These are phyloP conservation scores for Limenitis arthemis DNA, from an alignment of 2,888 invertebrate genomes.

Conservation along the genomic window DNA sequence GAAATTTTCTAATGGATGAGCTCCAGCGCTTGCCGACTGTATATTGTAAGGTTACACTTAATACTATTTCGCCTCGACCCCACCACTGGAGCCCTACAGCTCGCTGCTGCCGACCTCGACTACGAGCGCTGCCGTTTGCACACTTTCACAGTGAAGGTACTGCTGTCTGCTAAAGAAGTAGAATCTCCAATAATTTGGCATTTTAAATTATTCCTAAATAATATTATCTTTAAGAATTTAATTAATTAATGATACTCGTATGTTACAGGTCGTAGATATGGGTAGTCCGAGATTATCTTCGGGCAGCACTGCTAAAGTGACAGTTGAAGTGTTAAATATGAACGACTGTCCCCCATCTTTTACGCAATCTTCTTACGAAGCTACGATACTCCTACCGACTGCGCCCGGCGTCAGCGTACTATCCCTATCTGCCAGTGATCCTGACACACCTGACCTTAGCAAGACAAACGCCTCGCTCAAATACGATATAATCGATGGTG, in stretches of 20 bases:
- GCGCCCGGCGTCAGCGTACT: constrained; percentile 83
- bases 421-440: constrained; percentile 80
- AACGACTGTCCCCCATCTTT: constrained; percentile 94
- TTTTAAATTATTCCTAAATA: no score
- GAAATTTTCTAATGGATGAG: no score
- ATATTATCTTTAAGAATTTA: neutral
- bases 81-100: constrained; percentile 89
- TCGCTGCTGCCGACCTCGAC: constrained; percentile 81
- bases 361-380: constrained; percentile 77
- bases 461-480: constrained; percentile 63
- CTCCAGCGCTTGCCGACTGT: no score
- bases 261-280: constrained; percentile 77
- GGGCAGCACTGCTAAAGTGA: constrained; percentile 83
- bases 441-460: constrained; percentile 69
- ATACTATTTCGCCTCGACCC: constrained; percentile 91
- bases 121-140: constrained; percentile 80
- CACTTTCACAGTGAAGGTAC: constrained; percentile 85
- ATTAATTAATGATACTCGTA: neutral
- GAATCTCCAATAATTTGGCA: neutral
- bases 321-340: constrained; percentile 83
- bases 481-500: constrained; percentile 89
- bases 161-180: neutral
- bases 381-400: constrained; percentile 86
- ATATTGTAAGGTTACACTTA: no score
- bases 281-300: constrained; percentile 88